Evolutionary conservation across 2,888 invertebrate species (phyloP), one percentile per base, ranked within the genome.

Genomic region (Vanessa cardui): DNA sequence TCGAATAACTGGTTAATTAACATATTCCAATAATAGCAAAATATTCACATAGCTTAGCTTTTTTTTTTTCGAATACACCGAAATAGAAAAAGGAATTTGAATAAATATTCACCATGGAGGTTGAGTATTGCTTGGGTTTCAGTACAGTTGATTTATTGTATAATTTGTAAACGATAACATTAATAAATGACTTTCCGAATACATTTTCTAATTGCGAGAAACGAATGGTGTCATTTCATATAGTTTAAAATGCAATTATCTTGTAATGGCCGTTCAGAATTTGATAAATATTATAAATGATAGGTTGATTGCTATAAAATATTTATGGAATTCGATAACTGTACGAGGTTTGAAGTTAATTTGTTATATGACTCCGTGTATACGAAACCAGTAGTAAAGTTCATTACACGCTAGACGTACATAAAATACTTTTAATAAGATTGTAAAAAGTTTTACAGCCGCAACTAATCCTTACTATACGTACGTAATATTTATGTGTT

Each of bases 291-390:
- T 66, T 71, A 58, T 72, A 81, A 78, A 78, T 85, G 88, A 88
- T 88, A 84, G 86, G 84, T 87, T 87, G 88, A 89, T 88, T 87
- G 80, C 85, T 84, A 81, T 80, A 82, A 85, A 86, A 85, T 86
- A 87, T 88, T 89, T 88, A 85, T 86, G 82, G 85, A 80, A 85
- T 85, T 83, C 69, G 71, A 75, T 73, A 69, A 64, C 66, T 64
- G 59, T 33, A 21, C 44, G 62, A 46, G 60, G 66, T 70, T 66
- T 59, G 46, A 62, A 61, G 68, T 68, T 60, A 65, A 62, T 71
- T 65, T 60, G 58, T 68, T 49, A 56, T 59, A 52, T 21, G 26
- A 49, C 31, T 18, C 9, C 39, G 49, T n/a, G 26, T 58, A 18
- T 45, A 60, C 39, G 58, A 54, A 56, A 67, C 58, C 39, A 54